phyloP scores from a whole-genome alignment of 2,113 vertebrate genomes.

The Megaceryle torquata region DNA sequence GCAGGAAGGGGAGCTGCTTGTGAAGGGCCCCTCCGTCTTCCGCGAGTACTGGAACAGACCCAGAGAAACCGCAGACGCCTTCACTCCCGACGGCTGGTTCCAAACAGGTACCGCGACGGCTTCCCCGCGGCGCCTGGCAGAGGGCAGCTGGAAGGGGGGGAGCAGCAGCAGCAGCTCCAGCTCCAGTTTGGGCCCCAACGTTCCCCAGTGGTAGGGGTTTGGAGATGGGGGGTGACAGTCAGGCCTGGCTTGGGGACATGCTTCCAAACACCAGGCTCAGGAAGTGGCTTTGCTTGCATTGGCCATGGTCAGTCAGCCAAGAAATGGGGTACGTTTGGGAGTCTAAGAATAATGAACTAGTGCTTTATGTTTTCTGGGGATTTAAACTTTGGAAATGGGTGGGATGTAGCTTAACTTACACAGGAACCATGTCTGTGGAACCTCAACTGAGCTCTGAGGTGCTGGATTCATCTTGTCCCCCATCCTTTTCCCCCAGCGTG shows the following conservation, averaged over 20 bases:
- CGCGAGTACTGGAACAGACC: constrained; percentile 91
- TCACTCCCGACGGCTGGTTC: constrained; percentile 91
- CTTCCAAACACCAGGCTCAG: accelerated
- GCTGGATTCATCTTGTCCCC: background rate
- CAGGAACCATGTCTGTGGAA: accelerated
- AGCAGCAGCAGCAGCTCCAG: background rate
- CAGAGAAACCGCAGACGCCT: constrained; percentile 79
- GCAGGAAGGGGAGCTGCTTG: constrained; percentile 89
- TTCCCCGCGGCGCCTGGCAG: accelerated
- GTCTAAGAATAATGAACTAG: accelerated
- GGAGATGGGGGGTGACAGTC: background rate
- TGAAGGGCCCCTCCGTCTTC: constrained; percentile 87
- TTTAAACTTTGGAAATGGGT: background rate
- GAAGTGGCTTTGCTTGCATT: accelerated
- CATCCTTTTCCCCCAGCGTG: accelerated
- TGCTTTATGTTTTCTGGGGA: background rate
- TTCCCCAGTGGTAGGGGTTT: accelerated
- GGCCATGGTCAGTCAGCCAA: accelerated
- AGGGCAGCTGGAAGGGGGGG: no score
- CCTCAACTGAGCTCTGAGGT: accelerated
- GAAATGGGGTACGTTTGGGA: background rate
- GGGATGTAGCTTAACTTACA: background rate
- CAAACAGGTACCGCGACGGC: constrained; percentile 80
- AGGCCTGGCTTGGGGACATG: background rate
- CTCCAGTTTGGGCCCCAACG: accelerated